A percentile compares a stretch with the other conserved stretches of the same genome.
These are phyloP conservation scores for Aspiorhynchus laticeps DNA, from an alignment of 2,113 vertebrate species.

Conservation along the genomic window DNA sequence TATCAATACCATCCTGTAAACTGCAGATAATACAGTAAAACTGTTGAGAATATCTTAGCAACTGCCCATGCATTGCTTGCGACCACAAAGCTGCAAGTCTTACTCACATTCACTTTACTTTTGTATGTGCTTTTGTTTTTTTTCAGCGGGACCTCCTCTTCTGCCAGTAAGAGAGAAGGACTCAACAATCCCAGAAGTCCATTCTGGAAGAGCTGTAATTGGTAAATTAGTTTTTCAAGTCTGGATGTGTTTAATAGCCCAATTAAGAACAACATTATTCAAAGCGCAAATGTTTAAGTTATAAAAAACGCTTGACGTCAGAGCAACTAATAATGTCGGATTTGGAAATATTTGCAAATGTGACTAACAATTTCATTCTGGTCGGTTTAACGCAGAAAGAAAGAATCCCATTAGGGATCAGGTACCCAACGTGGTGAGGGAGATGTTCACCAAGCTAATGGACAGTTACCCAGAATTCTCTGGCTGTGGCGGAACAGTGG, in stretches of 20 bases:
- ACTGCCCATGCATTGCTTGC: too few species aligned
- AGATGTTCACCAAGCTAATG: slow-evolving; percentile 79
- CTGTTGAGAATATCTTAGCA: neutral
- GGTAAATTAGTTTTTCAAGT: slow-evolving; percentile 71
- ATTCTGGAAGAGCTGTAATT: slow-evolving; percentile 63
- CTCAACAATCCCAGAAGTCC: slow-evolving; percentile 7
- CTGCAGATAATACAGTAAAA: neutral
- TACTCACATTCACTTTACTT: neutral
- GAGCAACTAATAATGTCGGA: neutral
- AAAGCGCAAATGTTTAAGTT: neutral
- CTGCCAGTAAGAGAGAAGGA: slow-evolving; percentile 68
- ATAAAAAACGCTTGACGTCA: neutral
- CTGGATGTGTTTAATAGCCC: neutral
- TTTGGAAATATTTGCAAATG: slow-evolving; percentile 7
- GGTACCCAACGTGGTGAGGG: slow-evolving; percentile 74
- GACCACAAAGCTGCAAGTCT: neutral
- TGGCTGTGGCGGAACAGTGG: slow-evolving; percentile 81
- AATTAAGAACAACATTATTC: neutral
- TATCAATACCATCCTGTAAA: neutral
- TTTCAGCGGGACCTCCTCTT: slow-evolving; percentile 64
- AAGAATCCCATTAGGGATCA: slow-evolving; percentile 70
- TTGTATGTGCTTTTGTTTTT: neutral
- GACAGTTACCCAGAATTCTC: slow-evolving; percentile 75
- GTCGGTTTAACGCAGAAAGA: slow-evolving; percentile 69
- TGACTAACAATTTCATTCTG: slow-evolving; percentile 2